Evolutionary conservation across 2,113 vertebrate genomes (phyloP).

Genomic region (Capreolus pygargus): DNA sequence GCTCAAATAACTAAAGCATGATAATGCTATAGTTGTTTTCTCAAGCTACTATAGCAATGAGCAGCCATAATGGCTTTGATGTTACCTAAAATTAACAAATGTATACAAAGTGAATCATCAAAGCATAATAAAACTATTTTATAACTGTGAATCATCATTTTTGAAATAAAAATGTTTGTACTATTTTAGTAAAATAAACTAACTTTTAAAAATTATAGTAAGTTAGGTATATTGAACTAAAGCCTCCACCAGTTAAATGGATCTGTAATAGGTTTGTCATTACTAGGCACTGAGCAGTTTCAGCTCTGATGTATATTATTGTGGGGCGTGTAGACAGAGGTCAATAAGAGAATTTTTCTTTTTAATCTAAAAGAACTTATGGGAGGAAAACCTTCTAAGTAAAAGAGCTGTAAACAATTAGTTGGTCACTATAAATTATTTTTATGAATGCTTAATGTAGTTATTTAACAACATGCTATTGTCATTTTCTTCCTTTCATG

Average conservation of each 20-base stretch:
- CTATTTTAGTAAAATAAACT: background rate
- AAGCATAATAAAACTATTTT: background rate
- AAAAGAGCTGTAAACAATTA: background rate
- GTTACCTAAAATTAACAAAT: background rate
- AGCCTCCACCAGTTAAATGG: background rate
- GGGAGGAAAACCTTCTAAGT: background rate
- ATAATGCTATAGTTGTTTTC: background rate
- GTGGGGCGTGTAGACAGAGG: background rate
- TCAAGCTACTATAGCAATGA: background rate
- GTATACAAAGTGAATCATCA: background rate
- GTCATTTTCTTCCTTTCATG: background rate
- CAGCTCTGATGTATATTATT: background rate
- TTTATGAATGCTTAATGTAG: background rate
- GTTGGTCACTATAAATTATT: background rate
- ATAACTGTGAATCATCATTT: background rate
- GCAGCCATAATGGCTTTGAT: background rate
- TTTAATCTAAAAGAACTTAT: background rate
- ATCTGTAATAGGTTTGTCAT: background rate
- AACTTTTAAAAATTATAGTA: background rate
- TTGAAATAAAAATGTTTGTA: background rate
- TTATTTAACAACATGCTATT: background rate
- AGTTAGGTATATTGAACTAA: background rate
- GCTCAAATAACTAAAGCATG: background rate
- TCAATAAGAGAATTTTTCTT: background rate
- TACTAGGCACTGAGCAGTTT: background rate